phyloP scores from a whole-genome alignment of 2,113 vertebrate genomes.

The Epinephelus fuscoguttatus region DNA sequence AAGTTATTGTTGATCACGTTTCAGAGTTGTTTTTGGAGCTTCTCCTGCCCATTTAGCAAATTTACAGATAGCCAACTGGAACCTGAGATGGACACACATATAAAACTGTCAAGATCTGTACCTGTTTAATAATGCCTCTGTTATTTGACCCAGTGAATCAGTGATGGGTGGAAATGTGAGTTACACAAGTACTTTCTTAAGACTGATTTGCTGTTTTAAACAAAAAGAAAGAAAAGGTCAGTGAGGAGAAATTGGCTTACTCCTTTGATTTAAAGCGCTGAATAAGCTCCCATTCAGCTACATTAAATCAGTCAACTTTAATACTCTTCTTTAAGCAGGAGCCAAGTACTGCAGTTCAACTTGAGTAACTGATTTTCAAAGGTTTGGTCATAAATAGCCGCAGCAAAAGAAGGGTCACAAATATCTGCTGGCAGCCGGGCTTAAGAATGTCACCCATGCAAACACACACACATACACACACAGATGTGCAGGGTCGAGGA shows the following conservation, averaged over 20 bases:
- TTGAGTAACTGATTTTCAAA: slow-evolving; percentile 68
- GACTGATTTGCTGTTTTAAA: slow-evolving; percentile 48
- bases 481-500: slow-evolving; percentile 44
- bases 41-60: slow-evolving; percentile 40
- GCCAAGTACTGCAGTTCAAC: slow-evolving; percentile 69
- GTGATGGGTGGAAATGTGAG: slow-evolving; percentile 16
- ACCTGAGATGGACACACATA: neutral
- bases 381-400: slow-evolving; percentile 56
- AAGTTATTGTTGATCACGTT: slow-evolving; percentile 36
- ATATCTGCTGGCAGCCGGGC: slow-evolving; percentile 57
- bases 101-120: slow-evolving; percentile 44
- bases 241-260: slow-evolving; percentile 40
- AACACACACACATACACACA: slow-evolving; percentile 35
- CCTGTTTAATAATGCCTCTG: slow-evolving; percentile 27
- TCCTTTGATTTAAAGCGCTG: slow-evolving; percentile 58
- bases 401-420: slow-evolving; percentile 61
- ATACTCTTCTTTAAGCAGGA: slow-evolving; percentile 59
- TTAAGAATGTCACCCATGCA: slow-evolving; percentile 65
- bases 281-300: slow-evolving; percentile 56
- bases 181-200: slow-evolving; percentile 1
- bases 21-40: slow-evolving; percentile 41
- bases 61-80: slow-evolving; percentile 32
- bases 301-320: slow-evolving; percentile 72
- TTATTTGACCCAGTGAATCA: slow-evolving; percentile 23
- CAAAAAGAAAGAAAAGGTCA: slow-evolving; percentile 59